Base-by-base conservation (phyloP, 2,888 invertebrate species). In the Hirudinaria manillensis region DNA sequence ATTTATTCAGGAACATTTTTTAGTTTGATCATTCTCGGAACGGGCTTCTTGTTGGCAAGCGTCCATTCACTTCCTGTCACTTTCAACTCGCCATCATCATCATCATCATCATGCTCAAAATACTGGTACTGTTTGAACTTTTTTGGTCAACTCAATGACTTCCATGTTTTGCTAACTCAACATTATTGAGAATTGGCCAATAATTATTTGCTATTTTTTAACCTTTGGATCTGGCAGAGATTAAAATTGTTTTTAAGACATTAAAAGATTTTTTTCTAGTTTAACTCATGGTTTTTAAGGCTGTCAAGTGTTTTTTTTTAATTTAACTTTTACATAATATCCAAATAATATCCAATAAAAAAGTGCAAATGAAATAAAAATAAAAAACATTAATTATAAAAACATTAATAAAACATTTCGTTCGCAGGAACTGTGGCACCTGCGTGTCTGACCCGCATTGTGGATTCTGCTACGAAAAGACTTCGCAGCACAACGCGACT, bases 41-140 rank as follows among this genome's bases (percentile, higher is more conserved):
- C 83, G 74, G 83, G 84, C 36, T 86, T 86, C 79, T 81, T 82
- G 74, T 61, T 85, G 67, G 80, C 83, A 56, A 79, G 80, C 45
- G 68, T 78, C 27, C 66, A 82, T 75, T 80, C 84, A 13, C 84
- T 85, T n/a, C 72, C 75, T 0, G 79, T 84, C 16, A 79, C 78
- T 34, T 53, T 72, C 29, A 24, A 0, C 34, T 24, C 53, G 7
- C 29, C 38, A 27, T n/a, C 53, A 45, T 45, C 45, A 45, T 45
- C 45, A n/a, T 29, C 55, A 24, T 70, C 70, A 2, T 16, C 51
- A 21, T 72, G 72, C 19, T 27, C 27, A 3, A 27, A 32, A 29
- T 45, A 72, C 24, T 53, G 1, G 72, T 72, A 19, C 7, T 45
- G 2, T 16, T 16, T 29, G 19, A 29, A 51, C 51, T 16, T 6